Base-by-base conservation (phyloP, 1,140 invertebrate species). In the Drosophila triauraria region DNA sequence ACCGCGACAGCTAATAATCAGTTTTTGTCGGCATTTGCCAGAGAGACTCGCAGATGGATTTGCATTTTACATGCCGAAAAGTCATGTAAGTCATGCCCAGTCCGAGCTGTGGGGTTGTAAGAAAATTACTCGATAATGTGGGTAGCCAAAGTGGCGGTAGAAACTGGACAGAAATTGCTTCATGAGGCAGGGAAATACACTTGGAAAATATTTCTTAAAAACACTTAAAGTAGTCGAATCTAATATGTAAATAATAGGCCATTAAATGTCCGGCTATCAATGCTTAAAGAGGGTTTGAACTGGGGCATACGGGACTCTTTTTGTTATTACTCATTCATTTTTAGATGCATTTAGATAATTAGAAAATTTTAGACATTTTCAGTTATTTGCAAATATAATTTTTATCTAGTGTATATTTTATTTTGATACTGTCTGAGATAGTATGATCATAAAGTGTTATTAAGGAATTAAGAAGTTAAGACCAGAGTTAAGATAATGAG, bases 41-140 rank as follows among this genome's bases (percentile, higher is more conserved):
- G 53, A 58, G 40, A 57, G 30, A 46, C 59, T 53, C 27, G 57
- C 32, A 74, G 67, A 67, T 51, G 58, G 79, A 79, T 82, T 86
- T 79, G 68, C 80, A 88, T 88, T 65, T 72, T 76, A 77, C 76
- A 80, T 78, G 84, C 77, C 80, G 54, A 83, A 87, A 88, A 87
- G 80, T 84, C 83, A 84, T 87, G 83, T 85, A 85, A 86, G 68
- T 77, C 80, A 78, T 79, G 75, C 46, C 42, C 75, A 74, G 65
- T 71, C 56, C 82, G 51, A 71, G 75, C 9, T 27, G 30, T 35
- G 60, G 25, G 46, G 20, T 15, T 50, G 65, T 44, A 23, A 60
- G 27, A 43, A n/a, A 23, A 54, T 38, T 15, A 65, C 23, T 54
- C 44, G 44, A 27, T 13, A 40, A 71, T 71, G 72, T 76, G 62